A percentile compares a stretch with the other conserved stretches of the same genome.
phyloP scores from a whole-genome alignment of 2,797 vertebrate genomes.

The Cirrhinus molitorella region DNA sequence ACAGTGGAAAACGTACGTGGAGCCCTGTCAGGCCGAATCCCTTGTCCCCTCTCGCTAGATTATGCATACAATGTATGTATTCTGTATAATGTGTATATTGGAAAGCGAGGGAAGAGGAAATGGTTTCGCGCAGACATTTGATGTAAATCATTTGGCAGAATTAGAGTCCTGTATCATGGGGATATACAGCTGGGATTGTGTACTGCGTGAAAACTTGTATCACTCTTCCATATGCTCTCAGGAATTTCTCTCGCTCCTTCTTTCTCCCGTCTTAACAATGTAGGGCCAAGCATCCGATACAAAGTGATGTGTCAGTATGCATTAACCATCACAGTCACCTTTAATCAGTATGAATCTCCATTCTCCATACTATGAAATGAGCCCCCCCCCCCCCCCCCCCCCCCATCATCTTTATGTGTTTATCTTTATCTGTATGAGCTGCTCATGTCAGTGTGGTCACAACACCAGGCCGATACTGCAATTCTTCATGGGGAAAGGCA shows the following conservation, averaged over 20 bases:
- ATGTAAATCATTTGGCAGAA: constrained; percentile 77
- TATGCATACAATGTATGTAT: constrained; percentile 61
- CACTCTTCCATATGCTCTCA: constrained; percentile 73
- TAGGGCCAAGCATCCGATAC: constrained; percentile 15
- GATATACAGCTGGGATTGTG: constrained; percentile 74
- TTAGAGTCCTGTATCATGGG: constrained; percentile 64
- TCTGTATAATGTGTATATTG: constrained; percentile 67
- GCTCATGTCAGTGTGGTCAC: constrained; percentile 22
- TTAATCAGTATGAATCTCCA: constrained; percentile 18
- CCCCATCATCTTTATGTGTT: background rate
- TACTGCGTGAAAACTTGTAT: constrained; percentile 70
- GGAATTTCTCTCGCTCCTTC: constrained; percentile 61
- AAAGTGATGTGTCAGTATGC: constrained; percentile 13
- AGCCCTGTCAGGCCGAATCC: constrained; percentile 55
- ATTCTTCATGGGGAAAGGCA: constrained; percentile 44
- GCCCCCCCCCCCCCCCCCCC: no score
- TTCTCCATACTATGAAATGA: constrained; percentile 6
- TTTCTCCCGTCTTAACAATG: constrained; percentile 24
- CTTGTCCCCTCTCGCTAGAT: constrained; percentile 63
- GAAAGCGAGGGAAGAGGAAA: constrained; percentile 65
- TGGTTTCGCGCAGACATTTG: constrained; percentile 65
- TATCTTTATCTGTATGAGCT: constrained; percentile 31
- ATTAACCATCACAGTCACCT: constrained; percentile 7
- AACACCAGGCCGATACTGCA: constrained; percentile 47
- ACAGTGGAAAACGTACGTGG: constrained; percentile 63